Evolutionary conservation across 2,888 invertebrate genomes (phyloP).

Genomic region (Lottia gigantea): DNA sequence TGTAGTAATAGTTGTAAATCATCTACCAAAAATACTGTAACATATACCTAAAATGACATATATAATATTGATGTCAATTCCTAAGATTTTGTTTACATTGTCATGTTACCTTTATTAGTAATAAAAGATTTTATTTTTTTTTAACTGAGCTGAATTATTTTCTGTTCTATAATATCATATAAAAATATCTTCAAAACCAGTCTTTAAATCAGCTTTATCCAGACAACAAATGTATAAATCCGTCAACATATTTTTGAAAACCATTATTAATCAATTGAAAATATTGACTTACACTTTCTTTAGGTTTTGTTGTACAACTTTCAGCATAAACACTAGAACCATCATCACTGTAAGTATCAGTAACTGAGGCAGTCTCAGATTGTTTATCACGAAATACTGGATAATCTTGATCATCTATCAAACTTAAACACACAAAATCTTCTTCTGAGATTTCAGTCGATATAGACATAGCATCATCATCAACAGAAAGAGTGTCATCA

Average conservation of each 20-base stretch:
- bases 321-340: slow-evolving; percentile 54
- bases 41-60: slow-evolving; percentile 75
- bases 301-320: slow-evolving; percentile 49
- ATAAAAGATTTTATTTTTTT: too few relatives aligned
- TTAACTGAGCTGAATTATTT: too few relatives aligned
- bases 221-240: too few relatives aligned
- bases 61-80: background rate
- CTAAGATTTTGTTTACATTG: too few relatives aligned
- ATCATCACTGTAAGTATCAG: slow-evolving; percentile 49
- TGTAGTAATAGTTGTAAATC: slow-evolving; percentile 81
- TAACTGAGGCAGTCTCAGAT: slow-evolving; percentile 45
- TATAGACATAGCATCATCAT: slow-evolving; percentile 80
- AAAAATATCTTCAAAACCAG: too few relatives aligned
- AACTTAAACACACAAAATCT: slow-evolving; percentile 79
- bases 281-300: slow-evolving; percentile 46
- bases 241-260: too few relatives aligned
- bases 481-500: slow-evolving; percentile 61
- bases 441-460: slow-evolving; percentile 89
- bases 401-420: slow-evolving; percentile 69
- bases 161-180: too few relatives aligned
- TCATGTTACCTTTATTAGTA: too few relatives aligned
- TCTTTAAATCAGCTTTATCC: too few relatives aligned
- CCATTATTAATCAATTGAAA: too few relatives aligned
- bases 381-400: slow-evolving; percentile 73
- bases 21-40: slow-evolving; percentile 77